A percentile compares a stretch with the other conserved stretches of the same genome.
These are phyloP conservation scores for Zapornia atra DNA, from an alignment of 2,113 vertebrate species.

Conservation along the genomic window DNA sequence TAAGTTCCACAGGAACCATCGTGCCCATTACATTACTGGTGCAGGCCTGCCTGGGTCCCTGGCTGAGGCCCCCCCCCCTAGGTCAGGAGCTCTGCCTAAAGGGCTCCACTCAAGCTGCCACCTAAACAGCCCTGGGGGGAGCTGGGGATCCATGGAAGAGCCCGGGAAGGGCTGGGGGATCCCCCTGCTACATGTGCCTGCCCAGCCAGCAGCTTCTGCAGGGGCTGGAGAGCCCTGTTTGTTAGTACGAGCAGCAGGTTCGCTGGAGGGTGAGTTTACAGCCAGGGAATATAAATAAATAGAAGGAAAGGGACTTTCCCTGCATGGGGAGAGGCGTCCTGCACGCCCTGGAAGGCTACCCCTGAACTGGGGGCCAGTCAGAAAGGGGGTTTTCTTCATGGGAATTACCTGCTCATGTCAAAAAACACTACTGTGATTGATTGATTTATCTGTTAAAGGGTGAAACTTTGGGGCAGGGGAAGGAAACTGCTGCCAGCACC, in stretches of 20 bases:
- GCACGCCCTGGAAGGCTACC: not conserved
- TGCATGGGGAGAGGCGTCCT: not conserved
- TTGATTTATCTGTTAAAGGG: not conserved
- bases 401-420: not conserved
- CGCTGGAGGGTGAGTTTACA: not conserved
- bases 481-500: not conserved
- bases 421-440: not conserved
- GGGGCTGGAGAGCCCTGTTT: not conserved
- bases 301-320: constrained; percentile 32
- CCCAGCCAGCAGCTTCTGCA: not conserved
- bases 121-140: not conserved
- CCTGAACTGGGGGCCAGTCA: accelerated
- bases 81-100: not conserved
- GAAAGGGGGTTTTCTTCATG: not conserved
- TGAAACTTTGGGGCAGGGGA: not conserved
- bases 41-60: not conserved
- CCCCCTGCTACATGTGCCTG: not conserved
- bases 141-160: not conserved
- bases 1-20: not conserved
- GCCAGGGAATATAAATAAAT: constrained; percentile 5
- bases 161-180: not conserved
- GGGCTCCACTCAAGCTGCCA: not conserved
- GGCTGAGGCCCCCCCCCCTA: not conserved
- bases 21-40: accelerated
- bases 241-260: constrained; percentile 27